Conservation (phyloP, 2,888 invertebrate species). For the Chymomyza amoena region DNA sequence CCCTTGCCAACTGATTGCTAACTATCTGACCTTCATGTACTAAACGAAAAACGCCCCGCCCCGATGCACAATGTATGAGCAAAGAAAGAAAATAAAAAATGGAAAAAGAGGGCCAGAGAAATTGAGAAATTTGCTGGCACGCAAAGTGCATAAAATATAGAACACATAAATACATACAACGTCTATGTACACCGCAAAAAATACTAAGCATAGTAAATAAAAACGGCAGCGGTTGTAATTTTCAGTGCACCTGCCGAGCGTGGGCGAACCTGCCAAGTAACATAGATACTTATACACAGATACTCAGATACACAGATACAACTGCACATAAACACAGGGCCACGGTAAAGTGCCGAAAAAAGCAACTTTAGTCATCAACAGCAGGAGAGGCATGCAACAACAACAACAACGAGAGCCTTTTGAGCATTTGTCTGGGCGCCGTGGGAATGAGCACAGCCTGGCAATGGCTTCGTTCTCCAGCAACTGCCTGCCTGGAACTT, state of each 20-base stretch:
- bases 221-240: slow-evolving; percentile 29
- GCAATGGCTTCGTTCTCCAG: not conserved
- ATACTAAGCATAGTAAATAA: not conserved
- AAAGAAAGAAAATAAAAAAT: not conserved
- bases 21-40: slow-evolving; percentile 53
- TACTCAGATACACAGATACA: not conserved
- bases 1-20: slow-evolving; percentile 2
- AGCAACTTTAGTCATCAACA: slow-evolving; percentile 5
- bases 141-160: slow-evolving; percentile 69
- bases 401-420: slow-evolving; percentile 26
- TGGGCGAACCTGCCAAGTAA: not conserved
- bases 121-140: slow-evolving; percentile 60
- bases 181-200: slow-evolving; percentile 14
- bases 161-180: slow-evolving; percentile 27
- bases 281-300: not conserved
- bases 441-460: slow-evolving; percentile 12
- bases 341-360: slow-evolving; percentile 27
- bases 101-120: slow-evolving; percentile 14
- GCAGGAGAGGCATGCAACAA: slow-evolving; percentile 4
- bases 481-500: not conserved
- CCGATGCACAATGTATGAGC: slow-evolving; percentile 6
- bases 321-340: slow-evolving; percentile 1
- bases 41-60: slow-evolving; percentile 40
- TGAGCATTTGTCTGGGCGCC: slow-evolving; percentile 33
- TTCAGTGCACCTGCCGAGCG: slow-evolving; percentile 13